A percentile compares a stretch with the other conserved stretches of the same genome.
phyloP scores from a whole-genome alignment of 1,140 invertebrate species.

The Anoplolepis gracilipes region DNA sequence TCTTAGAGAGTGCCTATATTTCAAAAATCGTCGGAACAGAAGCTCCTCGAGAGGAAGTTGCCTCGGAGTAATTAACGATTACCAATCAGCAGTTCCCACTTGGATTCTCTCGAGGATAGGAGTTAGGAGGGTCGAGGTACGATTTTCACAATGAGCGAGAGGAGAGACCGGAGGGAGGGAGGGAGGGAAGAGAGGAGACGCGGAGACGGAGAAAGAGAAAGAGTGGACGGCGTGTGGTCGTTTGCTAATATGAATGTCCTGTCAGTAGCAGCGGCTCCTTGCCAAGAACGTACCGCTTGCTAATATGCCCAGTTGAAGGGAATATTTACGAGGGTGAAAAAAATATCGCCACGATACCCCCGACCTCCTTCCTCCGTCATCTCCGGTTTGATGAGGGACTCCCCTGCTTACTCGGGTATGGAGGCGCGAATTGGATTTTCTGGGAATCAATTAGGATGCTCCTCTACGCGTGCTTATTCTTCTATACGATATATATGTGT shows the following conservation, averaged over 20 bases:
- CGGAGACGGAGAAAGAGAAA: constrained; percentile 69
- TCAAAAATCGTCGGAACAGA: constrained; percentile 62
- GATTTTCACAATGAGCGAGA: constrained; percentile 56
- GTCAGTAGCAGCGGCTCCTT: constrained; percentile 83
- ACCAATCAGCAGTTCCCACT: constrained; percentile 75
- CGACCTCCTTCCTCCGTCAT: constrained; percentile 48
- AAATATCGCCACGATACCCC: constrained; percentile 73
- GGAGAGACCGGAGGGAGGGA: background rate
- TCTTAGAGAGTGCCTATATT: constrained; percentile 52
- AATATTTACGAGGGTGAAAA: constrained; percentile 83
- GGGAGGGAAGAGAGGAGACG: constrained; percentile 43
- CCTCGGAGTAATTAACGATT: constrained; percentile 76
- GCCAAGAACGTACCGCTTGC: constrained; percentile 81
- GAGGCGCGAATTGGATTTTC: constrained; percentile 65
- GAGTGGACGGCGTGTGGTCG: constrained; percentile 69
- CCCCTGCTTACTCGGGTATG: constrained; percentile 19
- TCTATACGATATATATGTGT: constrained; percentile 29
- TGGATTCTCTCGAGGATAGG: constrained; percentile 59
- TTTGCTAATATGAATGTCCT: constrained; percentile 83
- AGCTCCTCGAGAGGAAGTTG: constrained; percentile 62
- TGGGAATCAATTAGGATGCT: constrained; percentile 62
- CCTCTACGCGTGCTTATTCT: constrained; percentile 40
- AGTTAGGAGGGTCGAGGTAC: constrained; percentile 52
- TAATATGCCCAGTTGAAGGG: constrained; percentile 80
- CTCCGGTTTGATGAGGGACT: constrained; percentile 48